Conservation (phyloP, 2,888 invertebrate genomes). For the Microplitis deprimator region DNA sequence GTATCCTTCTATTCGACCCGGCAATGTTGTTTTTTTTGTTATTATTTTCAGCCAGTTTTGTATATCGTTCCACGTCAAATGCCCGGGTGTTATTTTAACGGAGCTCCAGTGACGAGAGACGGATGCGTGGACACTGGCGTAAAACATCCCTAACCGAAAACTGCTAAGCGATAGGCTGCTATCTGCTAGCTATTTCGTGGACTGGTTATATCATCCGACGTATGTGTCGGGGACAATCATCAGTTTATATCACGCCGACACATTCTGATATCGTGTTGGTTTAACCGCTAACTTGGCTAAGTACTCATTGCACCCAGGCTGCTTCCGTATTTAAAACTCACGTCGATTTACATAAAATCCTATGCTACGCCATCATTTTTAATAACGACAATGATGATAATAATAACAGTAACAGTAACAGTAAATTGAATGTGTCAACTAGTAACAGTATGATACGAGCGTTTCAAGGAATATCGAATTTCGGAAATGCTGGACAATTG, state of each 20-base stretch:
- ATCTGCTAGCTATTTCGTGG: slow-evolving; percentile 52
- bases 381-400: too few species aligned
- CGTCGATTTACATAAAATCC: too few species aligned
- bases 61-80: slow-evolving; percentile 21
- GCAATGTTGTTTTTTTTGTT: neutral
- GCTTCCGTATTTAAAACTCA: neutral
- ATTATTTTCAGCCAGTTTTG: neutral
- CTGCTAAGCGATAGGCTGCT: slow-evolving; percentile 48
- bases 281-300: slow-evolving; percentile 19
- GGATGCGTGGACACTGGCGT: slow-evolving; percentile 46
- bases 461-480: too few species aligned
- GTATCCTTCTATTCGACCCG: neutral
- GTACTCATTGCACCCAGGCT: slow-evolving; percentile 23
- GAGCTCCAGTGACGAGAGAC: slow-evolving; percentile 31
- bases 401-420: too few species aligned
- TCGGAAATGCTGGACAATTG: neutral
- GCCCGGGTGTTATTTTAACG: slow-evolving; percentile 5
- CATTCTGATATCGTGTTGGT: slow-evolving; percentile 56
- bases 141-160: slow-evolving; percentile 48
- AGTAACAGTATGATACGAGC: too few species aligned
- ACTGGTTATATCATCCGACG: slow-evolving; percentile 45
- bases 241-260: slow-evolving; percentile 63
- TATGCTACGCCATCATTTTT: too few species aligned
- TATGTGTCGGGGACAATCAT: slow-evolving; percentile 57
- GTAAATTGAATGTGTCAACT: too few species aligned